A percentile compares a stretch with the other conserved stretches of the same genome.
Evolutionary conservation across 2,888 invertebrate species (phyloP).

Genomic region (Hoplodrina blanda): DNA sequence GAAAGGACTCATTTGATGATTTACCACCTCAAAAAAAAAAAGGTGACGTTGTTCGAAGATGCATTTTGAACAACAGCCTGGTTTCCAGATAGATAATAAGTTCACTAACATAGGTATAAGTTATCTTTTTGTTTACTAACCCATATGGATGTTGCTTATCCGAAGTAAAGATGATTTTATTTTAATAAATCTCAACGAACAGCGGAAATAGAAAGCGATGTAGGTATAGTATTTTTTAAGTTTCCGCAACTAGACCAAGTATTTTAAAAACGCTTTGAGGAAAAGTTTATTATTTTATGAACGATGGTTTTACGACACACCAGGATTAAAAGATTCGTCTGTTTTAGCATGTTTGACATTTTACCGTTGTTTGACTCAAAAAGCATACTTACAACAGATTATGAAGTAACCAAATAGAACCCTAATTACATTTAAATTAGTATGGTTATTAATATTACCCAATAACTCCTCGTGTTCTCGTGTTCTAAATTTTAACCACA

Average conservation of each 20-base stretch:
- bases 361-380: not conserved
- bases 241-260: conserved; percentile 67
- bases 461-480: not conserved
- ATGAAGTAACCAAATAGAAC: not conserved
- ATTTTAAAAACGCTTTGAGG: conserved; percentile 59
- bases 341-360: conserved; percentile 11
- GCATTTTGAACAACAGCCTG: too few species aligned
- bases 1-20: too few species aligned
- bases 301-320: conserved; percentile 34
- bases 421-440: not conserved
- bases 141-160: too few species aligned
- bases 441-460: conserved; percentile 16
- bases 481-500: not conserved
- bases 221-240: conserved; percentile 67
- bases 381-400: not conserved
- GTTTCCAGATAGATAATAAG: too few species aligned
- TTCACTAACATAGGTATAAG: too few species aligned
- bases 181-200: conserved; percentile 74
- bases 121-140: too few species aligned
- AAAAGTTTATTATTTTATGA: conserved; percentile 53
- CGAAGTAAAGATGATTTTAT: too few species aligned
- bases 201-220: conserved; percentile 73
- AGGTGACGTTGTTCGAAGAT: too few species aligned
- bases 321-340: conserved; percentile 25
- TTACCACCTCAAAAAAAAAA: too few species aligned